Evolutionary conservation across 2,797 vertebrate genomes (phyloP).

Genomic region (Limnodromus scolopaceus): DNA sequence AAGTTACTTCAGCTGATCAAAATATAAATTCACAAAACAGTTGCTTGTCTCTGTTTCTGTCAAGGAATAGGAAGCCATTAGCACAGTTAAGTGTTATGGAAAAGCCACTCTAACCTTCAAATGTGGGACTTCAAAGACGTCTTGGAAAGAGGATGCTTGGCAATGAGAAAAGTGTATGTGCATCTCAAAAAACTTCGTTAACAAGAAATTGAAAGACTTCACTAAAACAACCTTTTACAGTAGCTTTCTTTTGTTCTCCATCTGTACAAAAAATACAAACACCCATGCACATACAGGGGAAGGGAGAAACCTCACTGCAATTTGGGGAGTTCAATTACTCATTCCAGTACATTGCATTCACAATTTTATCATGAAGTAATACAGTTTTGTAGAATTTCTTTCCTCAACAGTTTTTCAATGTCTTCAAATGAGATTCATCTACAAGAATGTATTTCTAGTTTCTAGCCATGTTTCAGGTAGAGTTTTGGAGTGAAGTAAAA

Average conservation of each 20-base stretch:
- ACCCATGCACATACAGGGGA: neutral
- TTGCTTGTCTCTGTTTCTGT: neutral
- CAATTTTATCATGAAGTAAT: neutral
- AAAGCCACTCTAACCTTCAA: neutral
- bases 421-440: slow-evolving; percentile 16
- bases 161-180: neutral
- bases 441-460: neutral
- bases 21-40: neutral
- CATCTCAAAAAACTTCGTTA: neutral
- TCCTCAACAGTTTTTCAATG: neutral
- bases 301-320: neutral
- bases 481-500: neutral
- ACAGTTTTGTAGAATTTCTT: neutral
- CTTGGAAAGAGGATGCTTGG: neutral
- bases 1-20: neutral
- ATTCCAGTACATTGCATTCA: neutral
- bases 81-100: neutral
- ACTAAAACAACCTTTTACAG: neutral
- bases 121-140: neutral
- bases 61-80: neutral
- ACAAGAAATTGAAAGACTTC: neutral
- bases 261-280: neutral
- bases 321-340: neutral
- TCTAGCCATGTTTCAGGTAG: neutral
- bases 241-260: neutral